A percentile compares a stretch with the other conserved stretches of the same genome.
phyloP scores from a whole-genome alignment of 2,113 vertebrate genomes.

The Clupea harengus region DNA sequence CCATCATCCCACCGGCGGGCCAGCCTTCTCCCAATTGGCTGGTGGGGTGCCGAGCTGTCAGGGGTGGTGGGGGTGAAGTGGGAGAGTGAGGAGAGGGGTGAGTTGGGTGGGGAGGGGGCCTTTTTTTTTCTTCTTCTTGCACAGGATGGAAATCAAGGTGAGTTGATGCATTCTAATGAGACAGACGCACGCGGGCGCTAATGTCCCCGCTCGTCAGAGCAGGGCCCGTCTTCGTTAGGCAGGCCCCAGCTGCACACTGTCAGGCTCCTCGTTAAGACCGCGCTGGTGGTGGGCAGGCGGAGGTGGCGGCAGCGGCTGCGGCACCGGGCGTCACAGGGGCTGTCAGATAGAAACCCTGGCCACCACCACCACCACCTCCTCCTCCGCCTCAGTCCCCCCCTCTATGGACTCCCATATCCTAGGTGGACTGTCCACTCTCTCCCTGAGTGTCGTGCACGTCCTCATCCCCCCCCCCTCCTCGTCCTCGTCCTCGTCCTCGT shows the following conservation, averaged over 20 bases:
- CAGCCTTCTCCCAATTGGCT: slow-evolving; percentile 71
- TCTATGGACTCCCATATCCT: slow-evolving; percentile 81
- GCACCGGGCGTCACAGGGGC: slow-evolving; percentile 55
- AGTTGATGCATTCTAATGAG: slow-evolving; percentile 99
- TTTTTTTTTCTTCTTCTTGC: slow-evolving; percentile 47
- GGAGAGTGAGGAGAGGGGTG: background rate
- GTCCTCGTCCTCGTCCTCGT: too few species aligned
- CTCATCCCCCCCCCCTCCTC: too few species aligned
- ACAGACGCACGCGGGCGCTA: slow-evolving; percentile 96
- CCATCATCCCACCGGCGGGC: slow-evolving; percentile 55
- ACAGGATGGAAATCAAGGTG: slow-evolving; percentile 85
- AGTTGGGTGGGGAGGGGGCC: background rate
- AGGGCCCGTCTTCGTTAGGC: slow-evolving; percentile 82
- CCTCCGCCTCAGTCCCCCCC: slow-evolving; percentile 51
- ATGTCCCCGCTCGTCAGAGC: slow-evolving; percentile 84
- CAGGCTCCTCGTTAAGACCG: slow-evolving; percentile 92
- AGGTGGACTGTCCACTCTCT: slow-evolving; percentile 82
- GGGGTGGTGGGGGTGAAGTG: slow-evolving; percentile 77
- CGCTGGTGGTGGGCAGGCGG: slow-evolving; percentile 54
- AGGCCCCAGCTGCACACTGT: slow-evolving; percentile 94
- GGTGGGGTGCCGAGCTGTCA: slow-evolving; percentile 90
- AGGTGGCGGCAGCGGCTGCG: background rate
- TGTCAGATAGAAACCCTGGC: slow-evolving; percentile 68
- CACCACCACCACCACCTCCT: background rate
- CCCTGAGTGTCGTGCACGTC: slow-evolving; percentile 76